phyloP scores from a whole-genome alignment of 2,113 vertebrate genomes.

The Neodon shergylaensis region DNA sequence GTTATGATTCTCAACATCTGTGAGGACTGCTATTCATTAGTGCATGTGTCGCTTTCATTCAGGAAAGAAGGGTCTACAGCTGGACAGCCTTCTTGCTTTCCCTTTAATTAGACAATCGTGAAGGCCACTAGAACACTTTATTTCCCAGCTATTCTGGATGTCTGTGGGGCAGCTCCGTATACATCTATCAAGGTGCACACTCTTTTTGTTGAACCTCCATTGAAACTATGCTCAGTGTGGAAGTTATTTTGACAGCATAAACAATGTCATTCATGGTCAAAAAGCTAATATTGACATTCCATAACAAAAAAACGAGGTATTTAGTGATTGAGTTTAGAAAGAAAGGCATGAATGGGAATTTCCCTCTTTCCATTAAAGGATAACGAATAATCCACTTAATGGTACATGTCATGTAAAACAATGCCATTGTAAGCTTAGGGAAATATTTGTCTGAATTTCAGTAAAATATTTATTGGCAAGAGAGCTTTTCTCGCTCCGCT shows the following conservation, averaged over 20 bases:
- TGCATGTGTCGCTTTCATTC: not conserved
- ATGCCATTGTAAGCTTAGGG: conserved; percentile 33
- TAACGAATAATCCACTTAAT: conserved; percentile 50
- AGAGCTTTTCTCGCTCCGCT: conserved; percentile 32
- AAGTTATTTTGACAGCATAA: conserved; percentile 42
- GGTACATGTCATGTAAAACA: conserved; percentile 42
- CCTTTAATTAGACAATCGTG: not conserved
- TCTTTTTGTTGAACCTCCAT: not conserved
- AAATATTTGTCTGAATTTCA: conserved; percentile 64
- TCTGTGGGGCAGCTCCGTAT: not conserved
- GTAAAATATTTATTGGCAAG: conserved; percentile 69
- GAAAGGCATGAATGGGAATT: not conserved
- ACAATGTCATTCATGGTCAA: not conserved
- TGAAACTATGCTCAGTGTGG: not conserved
- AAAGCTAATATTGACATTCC: conserved; percentile 46
- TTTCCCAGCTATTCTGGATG: not conserved
- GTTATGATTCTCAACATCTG: not conserved
- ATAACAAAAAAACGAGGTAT: conserved; percentile 44
- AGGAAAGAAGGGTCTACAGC: not conserved
- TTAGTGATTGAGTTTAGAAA: conserved; percentile 50
- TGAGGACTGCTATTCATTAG: not conserved
- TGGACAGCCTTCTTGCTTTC: not conserved
- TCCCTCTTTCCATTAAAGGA: conserved; percentile 21
- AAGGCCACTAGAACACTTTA: not conserved
- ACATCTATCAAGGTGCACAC: not conserved